Base-by-base conservation (phyloP, 2,113 vertebrate species). In the Dipodomys spectabilis region DNA sequence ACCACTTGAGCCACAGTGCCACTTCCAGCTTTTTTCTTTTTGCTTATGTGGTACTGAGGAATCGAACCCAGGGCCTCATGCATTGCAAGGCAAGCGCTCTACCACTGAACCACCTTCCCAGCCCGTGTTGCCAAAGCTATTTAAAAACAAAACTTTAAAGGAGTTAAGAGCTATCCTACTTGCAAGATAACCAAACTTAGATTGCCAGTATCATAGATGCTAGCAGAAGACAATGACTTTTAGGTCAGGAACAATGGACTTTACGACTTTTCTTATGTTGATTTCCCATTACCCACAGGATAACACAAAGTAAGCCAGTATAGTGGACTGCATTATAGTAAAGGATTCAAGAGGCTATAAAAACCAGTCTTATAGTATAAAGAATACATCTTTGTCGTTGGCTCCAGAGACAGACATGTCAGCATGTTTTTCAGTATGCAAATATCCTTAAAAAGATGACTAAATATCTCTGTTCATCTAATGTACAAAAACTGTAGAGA, bases 161-260 rank as follows among this genome's bases (percentile, higher is more conserved):
- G 62, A 93, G 49, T 67, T 93, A 13, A 71, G 39, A 92, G 79
- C 91, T 92, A 83, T 25, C 69, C 65, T 72, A 74, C 49, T 82
- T 79, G 68, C 74, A 92, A 94, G 27, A 16, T 53, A 95, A 83
- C 67, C 82, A 53, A 53, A 57, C 39, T 90, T 64, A 87, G 30
- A 13, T 45, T 90, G 57, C 44, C 74, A 82, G 60, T 86, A 57
- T 88, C 74, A 82, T 45, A 10, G 82, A 32, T 67, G 15, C 73
- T 92, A 78, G 82, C 49, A 75, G 19, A 95, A 93, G 64, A 95
- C 12, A 53, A 22, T 95, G 27, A 92, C 53, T 92, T 39, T 79
- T 74, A 32, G 28, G 11, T 79, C 45, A 57, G 18, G 74, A 57
- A 94, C 49, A 94, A 92, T 78, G 11, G 91, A 94, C 65, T 74